A percentile compares a stretch with the other conserved stretches of the same genome.
Conservation (phyloP, 2,113 vertebrate species). For the Myanophis thanlyinensis region DNA sequence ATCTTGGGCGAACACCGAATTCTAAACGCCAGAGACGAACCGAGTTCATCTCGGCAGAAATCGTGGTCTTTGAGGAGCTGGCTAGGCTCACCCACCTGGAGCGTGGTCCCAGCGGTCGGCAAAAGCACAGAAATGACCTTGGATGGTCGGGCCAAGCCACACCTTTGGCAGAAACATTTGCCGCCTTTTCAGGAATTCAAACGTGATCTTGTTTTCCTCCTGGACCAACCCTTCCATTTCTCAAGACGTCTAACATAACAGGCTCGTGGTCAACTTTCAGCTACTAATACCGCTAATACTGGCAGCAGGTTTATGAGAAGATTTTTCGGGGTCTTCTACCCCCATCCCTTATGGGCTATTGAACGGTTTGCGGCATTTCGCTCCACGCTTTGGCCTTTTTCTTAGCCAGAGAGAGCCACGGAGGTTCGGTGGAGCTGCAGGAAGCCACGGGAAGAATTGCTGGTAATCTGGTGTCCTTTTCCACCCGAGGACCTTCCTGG, state of each 20-base stretch:
- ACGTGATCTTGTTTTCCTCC: background rate
- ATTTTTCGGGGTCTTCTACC: too few species aligned
- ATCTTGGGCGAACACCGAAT: background rate
- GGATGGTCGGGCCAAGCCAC: background rate
- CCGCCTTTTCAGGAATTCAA: background rate
- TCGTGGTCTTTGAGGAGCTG: background rate
- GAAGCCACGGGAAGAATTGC: constrained; percentile 51
- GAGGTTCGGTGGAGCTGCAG: constrained; percentile 74
- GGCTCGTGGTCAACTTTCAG: constrained; percentile 44
- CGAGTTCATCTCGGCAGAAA: background rate
- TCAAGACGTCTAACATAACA: background rate
- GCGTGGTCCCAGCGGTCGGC: background rate
- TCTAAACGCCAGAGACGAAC: background rate
- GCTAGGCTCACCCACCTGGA: background rate
- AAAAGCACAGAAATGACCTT: background rate
- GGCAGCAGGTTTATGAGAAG: constrained; percentile 46
- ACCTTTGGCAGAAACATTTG: background rate
- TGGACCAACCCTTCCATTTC: too few species aligned
- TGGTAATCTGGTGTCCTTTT: constrained; percentile 51
- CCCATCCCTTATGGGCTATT: too few species aligned
- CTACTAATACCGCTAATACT: constrained; percentile 43
- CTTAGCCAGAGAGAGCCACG: constrained; percentile 91
- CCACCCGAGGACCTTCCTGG: constrained; percentile 62
- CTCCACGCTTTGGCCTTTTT: constrained; percentile 96
- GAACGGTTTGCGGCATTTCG: constrained; percentile 83